Base-by-base conservation (phyloP, 23 tunicate genomes). In the Ciona savignyi region DNA sequence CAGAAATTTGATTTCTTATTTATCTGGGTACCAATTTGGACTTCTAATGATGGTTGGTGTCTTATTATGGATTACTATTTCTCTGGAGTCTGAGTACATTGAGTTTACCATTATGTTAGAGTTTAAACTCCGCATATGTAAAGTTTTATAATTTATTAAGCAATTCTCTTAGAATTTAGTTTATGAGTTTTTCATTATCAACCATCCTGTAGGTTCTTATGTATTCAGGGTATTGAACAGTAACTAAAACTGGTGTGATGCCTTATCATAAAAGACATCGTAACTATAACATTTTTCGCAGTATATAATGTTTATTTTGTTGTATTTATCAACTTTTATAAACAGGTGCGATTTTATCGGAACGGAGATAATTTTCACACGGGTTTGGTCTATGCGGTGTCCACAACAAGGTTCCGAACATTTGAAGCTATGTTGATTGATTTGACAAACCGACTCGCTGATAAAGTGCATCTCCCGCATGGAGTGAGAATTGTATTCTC, bases 361-460 rank as follows among this genome's bases (percentile, higher is more conserved):
- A 83, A 83, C 74, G 97, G 97, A 15, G 97, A 90, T 51, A 63
- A 70, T 2, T 90, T 83, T 83, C 82, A 90, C 63, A 83, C 83
- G 42, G 97, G 97, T 0, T 61, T 83, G 0, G 81, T 82, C 1
- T 90, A 83, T 65, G 97, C 85, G 33, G 71, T 90, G 6, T 90
- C 97, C 1, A 33, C 75, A 33, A 29, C 78, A 11, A 33, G 89
- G 33, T 90, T 90, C 70, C 82, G 97, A 2, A 42, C 89, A 1
- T 90, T 90, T 65, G 97, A 90, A 19, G 81, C 83, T 28, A 69
- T 90, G 22, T 62, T 90, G 33, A 76, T 81, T 35, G 97, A 90
- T 65, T 48, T 90, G 63, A 90, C 97, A 1, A 24, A 73, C 19
- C 68, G 85, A 62, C 78, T 90, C 0, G 80, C 84, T 21, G 97